Evolutionary conservation across 2,113 vertebrate species (phyloP), one percentile per base, ranked within the genome.

Genomic region (Tylochromis polylepis): DNA sequence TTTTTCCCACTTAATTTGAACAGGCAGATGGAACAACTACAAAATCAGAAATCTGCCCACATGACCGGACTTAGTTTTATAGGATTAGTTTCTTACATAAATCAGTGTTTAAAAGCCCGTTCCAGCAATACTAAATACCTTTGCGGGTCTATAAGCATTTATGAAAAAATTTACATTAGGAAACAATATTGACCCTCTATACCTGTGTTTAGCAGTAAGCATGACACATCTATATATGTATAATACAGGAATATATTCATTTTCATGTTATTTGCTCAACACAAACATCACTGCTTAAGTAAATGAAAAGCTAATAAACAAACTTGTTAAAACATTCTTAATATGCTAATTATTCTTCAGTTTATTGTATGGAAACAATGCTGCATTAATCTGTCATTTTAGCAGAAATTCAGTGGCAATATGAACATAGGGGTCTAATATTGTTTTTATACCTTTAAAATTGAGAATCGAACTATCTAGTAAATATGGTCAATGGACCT

Each of bases 11-110:
- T 5, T 49, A 41, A 11, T 90, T 85, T 31, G 29, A 83, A 78
- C 3, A 78, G 5, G 18, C 77, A 49, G 43, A 29, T 67, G 11
- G 5, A 84, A 84, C 27, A 87, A 81, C n/a, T 53, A 18, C 29
- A 84, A 82, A 79, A 87, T 5, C 38, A 56, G 57, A 85, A 81
- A 58, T 85, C 77, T 84, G 29, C 29, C 82, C 24, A 78, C 84
- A 72, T 85, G 70, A 88, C 5, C 24, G 11, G 41, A 72, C 56
- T 77, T 77, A 77, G 29, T 81, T 59, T 65, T 81, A 79, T 58
- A 15, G 15, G 89, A 91, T 94, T 82, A 82, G 3, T 4, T 43
- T 77, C 83, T 92, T 84, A 91, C 51, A 90, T 86, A 83, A 91
- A 86, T 20, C 22, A 31, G 31, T 83, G 81, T 79, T 82, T 2